Base-by-base conservation (phyloP, 2,888 invertebrate species). In the Empis livida region DNA sequence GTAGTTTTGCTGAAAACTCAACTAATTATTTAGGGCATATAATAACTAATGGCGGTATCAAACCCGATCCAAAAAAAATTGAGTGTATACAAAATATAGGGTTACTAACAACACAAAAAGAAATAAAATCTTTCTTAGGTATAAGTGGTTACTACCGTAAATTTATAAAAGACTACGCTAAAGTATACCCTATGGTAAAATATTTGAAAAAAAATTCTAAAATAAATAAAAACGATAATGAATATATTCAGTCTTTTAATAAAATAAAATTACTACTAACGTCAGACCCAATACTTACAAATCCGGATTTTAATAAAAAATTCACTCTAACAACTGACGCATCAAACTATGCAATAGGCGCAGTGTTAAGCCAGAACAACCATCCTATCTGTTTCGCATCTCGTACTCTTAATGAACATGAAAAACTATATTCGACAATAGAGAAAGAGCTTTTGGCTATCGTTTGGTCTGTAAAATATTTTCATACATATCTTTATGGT, bases 91-190 rank as follows among this genome's bases (percentile, higher is more conserved):
- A 32, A 9, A 43, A 42, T 6, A 47, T 48, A 9, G 8, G 13
- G 9, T 10, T 53, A 3, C 54, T 51, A 2, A 49, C 43, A 16
- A 51, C 53, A 3, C 30, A 45, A 20, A 53, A 50, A 23, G 45
- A 51, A 49, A 46, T 53, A n/a, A 52, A 50, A 43, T 40, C 43
- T 6, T 53, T 53, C 30, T 17, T 53, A 13, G 52, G 53, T 9
- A 42, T 52, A 43, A 47, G 52, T 1, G 50, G 50, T 1, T 54
- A 37, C 42, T 10, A 46, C 27, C 23, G 47, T 8, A 47, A 47
- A 37, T 47, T 47, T 23, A 44, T 47, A 3, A 15, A 27, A 13
- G 44, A 47, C 17, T 44, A 41, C 16, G 47, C 47, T 35, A 32
- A 23, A 16, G n/a, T n/a, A n/a, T n/a, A n/a, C n/a, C n/a, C n/a